Evolutionary conservation across 2,797 vertebrate genomes (phyloP).

Genomic region (Lacerta bilineata): DNA sequence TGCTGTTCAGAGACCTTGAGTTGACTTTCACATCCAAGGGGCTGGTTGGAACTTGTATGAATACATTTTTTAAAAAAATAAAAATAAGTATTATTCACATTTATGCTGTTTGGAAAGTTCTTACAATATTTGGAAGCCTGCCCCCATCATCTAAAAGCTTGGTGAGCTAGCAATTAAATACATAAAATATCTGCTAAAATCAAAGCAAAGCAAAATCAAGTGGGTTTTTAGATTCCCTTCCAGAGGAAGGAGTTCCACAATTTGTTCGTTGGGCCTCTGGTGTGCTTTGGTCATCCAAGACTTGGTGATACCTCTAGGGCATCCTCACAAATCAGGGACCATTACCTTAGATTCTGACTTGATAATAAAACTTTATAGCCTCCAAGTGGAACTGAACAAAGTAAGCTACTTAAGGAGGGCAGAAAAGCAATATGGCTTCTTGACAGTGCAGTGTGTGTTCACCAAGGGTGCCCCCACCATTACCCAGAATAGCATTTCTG

Average conservation of each 20-base stretch:
- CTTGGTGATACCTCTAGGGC: not conserved
- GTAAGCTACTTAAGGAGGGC: not conserved
- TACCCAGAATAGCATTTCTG: not conserved
- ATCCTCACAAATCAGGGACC: not conserved
- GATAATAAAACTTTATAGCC: not conserved
- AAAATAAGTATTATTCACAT: not conserved
- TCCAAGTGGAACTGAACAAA: not conserved
- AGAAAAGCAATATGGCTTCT: not conserved
- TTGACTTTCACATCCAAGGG: not conserved
- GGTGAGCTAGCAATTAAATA: not conserved
- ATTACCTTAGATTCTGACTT: not conserved
- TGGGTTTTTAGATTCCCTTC: not conserved
- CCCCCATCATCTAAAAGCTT: not conserved
- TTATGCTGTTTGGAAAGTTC: not conserved
- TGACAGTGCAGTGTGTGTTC: not conserved
- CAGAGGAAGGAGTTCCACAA: not conserved
- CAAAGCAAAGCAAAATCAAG: slow-evolving; percentile 7
- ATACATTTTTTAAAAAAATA: not conserved
- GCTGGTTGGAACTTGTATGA: slow-evolving; percentile 24
- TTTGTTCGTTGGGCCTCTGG: not conserved
- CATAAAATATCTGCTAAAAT: not conserved
- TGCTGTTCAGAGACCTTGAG: slow-evolving; percentile 12
- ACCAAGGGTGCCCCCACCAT: not conserved
- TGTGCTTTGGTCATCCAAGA: not conserved
- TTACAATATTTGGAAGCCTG: slow-evolving; percentile 7